These are phyloP conservation scores for Eupeodes latifasciatus DNA, from an alignment of 2,888 invertebrate genomes.

Conservation along the genomic window DNA sequence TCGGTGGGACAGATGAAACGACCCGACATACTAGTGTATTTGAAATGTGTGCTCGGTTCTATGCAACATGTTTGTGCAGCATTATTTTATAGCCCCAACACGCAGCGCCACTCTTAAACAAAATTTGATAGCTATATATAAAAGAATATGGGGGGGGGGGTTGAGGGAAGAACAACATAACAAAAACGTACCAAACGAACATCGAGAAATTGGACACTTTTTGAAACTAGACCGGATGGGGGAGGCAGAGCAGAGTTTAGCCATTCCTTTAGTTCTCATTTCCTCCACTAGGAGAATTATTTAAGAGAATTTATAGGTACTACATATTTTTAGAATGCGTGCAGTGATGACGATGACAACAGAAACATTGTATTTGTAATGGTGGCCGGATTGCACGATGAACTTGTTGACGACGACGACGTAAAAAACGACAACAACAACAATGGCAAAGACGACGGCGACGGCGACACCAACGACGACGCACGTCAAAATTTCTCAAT, in stretches of 20 bases:
- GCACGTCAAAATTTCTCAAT: constrained; percentile 68
- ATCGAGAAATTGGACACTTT: constrained; percentile 71
- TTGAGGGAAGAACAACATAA: neutral
- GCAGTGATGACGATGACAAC: constrained; percentile 45
- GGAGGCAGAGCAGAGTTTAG: constrained; percentile 36
- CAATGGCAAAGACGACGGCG: neutral
- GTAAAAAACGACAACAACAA: neutral
- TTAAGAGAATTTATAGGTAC: neutral
- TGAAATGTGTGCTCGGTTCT: constrained; percentile 55
- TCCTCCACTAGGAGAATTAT: neutral
- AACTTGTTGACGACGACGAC: constrained; percentile 34
- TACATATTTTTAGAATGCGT: constrained; percentile 62
- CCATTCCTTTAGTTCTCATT: constrained; percentile 33
- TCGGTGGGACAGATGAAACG: constrained; percentile 63
- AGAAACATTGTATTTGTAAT: constrained; percentile 10
- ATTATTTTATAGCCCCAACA: constrained; percentile 36
- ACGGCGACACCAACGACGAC: constrained; percentile 35
- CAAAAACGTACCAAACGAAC: constrained; percentile 18
- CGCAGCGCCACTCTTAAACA: constrained; percentile 65
- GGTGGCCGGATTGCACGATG: constrained; percentile 49
- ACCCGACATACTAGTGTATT: constrained; percentile 44
- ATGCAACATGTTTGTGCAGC: constrained; percentile 72
- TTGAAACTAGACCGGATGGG: constrained; percentile 70
- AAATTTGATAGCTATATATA: neutral
- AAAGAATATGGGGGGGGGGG: constrained; percentile 1